A percentile compares a stretch with the other conserved stretches of the same genome.
Conservation (phyloP, 2,888 invertebrate species). For the Pheosia gnoma region DNA sequence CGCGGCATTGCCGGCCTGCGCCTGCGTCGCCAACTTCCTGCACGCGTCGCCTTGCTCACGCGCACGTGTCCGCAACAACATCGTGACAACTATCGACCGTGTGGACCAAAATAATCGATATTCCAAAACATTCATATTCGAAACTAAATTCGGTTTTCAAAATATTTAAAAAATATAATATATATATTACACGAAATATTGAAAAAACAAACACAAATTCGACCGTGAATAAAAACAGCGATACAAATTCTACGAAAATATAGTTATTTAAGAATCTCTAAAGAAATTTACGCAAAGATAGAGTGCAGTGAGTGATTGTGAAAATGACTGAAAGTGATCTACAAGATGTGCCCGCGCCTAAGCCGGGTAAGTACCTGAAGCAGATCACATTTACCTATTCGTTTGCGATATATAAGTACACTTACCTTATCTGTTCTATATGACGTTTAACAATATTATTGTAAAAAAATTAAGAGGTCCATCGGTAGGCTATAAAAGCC, state of each 20-base stretch:
- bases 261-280: neutral
- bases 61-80: neutral
- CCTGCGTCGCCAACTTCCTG: conserved; percentile 40
- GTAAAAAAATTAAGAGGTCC: no score
- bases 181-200: neutral
- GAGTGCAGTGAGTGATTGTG: conserved; percentile 38
- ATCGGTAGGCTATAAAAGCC: no score
- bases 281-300: neutral
- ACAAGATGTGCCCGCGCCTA: conserved; percentile 38
- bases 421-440: no score
- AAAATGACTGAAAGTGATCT: conserved; percentile 46
- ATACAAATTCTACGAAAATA: neutral
- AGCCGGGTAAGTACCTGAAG: conserved; percentile 44
- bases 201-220: neutral
- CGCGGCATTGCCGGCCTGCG: conserved; percentile 32
- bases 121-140: neutral
- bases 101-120: neutral
- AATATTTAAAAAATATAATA: neutral
- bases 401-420: no score
- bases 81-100: neutral
- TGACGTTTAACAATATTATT: no score
- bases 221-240: neutral
- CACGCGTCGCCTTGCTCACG: conserved; percentile 13
- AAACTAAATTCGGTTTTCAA: neutral
- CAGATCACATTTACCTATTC: no score